phyloP scores from a whole-genome alignment of 2,888 invertebrate genomes.

The Poecilus cupreus region DNA sequence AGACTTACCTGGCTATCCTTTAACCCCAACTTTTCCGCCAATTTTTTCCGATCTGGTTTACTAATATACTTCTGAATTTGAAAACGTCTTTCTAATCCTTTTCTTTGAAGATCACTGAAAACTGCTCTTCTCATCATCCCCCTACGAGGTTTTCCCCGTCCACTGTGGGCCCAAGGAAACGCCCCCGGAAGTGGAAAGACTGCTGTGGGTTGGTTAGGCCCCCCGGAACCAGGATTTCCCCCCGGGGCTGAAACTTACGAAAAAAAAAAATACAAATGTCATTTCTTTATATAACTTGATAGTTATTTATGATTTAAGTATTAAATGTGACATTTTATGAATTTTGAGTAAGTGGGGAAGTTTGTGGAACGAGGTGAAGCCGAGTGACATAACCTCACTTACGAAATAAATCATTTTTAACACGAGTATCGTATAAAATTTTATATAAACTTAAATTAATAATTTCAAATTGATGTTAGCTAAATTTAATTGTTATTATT shows the following conservation, averaged over 20 bases:
- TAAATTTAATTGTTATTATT: too few relatives aligned
- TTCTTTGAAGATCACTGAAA: slow-evolving; percentile 93
- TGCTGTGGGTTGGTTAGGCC: slow-evolving; percentile 59
- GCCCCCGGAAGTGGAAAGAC: slow-evolving; percentile 72
- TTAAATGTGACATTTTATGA: too few relatives aligned
- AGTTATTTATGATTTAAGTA: too few relatives aligned
- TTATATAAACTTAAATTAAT: too few relatives aligned
- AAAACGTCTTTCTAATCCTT: slow-evolving; percentile 96
- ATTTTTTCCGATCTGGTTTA: slow-evolving; percentile 97
- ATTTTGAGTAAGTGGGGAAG: too few relatives aligned
- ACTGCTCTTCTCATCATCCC: slow-evolving; percentile 99
- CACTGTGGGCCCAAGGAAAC: slow-evolving; percentile 94
- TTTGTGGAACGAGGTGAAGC: too few relatives aligned
- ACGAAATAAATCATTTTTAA: too few relatives aligned
- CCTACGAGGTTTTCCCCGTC: slow-evolving; percentile 92
- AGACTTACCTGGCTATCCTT: slow-evolving; percentile 97
- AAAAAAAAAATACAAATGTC: background rate
- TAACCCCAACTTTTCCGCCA: slow-evolving; percentile 95
- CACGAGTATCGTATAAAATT: too few relatives aligned
- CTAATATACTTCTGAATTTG: slow-evolving; percentile 99
- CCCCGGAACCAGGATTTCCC: background rate
- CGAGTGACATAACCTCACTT: too few relatives aligned
- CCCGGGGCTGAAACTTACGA: slow-evolving; percentile 73
- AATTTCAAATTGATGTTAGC: too few relatives aligned
- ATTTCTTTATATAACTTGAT: too few relatives aligned